Conservation (phyloP, 1,140 invertebrate species). For the Aricia agestis region DNA sequence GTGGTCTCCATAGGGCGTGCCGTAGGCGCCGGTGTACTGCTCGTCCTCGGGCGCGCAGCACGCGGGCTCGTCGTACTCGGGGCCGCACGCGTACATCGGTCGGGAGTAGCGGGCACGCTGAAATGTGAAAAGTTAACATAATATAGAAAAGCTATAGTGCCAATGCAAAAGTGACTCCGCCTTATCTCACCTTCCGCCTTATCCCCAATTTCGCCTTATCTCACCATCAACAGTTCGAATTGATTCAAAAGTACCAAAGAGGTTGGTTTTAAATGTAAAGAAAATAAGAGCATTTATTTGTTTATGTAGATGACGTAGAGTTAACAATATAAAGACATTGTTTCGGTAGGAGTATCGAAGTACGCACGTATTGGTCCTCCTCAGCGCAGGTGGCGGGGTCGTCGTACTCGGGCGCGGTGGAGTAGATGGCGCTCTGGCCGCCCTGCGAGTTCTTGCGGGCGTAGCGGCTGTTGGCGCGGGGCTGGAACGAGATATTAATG, state of each 20-base stretch:
- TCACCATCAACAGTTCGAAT: too few species aligned
- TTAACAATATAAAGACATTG: too few species aligned
- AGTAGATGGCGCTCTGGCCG: conserved; percentile 82
- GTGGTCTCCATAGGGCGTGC: conserved; percentile 88
- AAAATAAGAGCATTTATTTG: too few species aligned
- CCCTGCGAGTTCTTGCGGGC: conserved; percentile 80
- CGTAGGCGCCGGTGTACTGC: conserved; percentile 91
- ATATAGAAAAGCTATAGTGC: too few species aligned
- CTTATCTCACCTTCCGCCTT: too few species aligned
- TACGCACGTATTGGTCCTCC: conserved; percentile 86
- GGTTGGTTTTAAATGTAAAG: too few species aligned
- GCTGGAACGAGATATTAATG: conserved; percentile 62
- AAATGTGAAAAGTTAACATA: conserved; percentile 21
- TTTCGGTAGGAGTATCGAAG: neutral
- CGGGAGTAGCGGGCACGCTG: conserved; percentile 78
- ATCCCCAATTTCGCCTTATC: too few species aligned
- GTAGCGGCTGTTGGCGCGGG: conserved; percentile 85
- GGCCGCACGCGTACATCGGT: conserved; percentile 77
- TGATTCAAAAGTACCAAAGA: too few species aligned
- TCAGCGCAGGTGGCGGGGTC: conserved; percentile 92
- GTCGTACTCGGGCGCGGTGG: conserved; percentile 89
- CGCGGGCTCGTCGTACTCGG: conserved; percentile 93
- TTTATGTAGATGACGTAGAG: too few species aligned
- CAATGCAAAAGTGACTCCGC: too few species aligned
- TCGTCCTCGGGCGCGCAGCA: conserved; percentile 93